Conservation (phyloP, 2,888 invertebrate species). For the Tenodera sinensis region DNA sequence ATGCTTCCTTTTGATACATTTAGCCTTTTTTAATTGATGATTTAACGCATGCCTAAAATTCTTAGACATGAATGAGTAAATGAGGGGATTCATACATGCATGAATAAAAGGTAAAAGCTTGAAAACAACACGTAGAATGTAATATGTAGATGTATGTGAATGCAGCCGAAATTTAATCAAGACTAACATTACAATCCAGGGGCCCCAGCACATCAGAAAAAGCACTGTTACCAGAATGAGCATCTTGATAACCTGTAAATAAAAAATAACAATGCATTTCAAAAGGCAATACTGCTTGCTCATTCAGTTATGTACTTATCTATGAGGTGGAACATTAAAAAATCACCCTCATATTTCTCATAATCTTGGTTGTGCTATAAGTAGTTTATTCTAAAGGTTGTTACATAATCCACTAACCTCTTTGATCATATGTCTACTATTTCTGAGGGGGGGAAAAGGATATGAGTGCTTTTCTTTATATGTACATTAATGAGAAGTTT, state of each 20-base stretch:
- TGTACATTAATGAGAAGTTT: no score
- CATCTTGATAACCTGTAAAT: constrained; percentile 51
- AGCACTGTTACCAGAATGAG: constrained; percentile 48
- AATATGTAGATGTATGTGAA: constrained; percentile 39
- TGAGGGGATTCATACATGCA: constrained; percentile 44
- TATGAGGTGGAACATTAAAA: no score
- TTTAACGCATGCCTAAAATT: constrained; percentile 26
- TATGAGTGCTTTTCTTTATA: no score
- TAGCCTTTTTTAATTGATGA: constrained; percentile 10
- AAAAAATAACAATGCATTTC: not conserved
- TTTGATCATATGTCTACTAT: no score
- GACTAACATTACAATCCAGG: constrained; percentile 46
- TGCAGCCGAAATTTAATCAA: constrained; percentile 41
- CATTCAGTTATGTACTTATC: no score
- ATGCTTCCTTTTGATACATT: not conserved
- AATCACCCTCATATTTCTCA: no score
- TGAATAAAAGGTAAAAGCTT: constrained; percentile 44
- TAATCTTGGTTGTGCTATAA: no score
- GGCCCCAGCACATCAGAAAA: constrained; percentile 52
- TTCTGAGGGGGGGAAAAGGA: no score
- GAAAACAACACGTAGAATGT: constrained; percentile 40
- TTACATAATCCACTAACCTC: no score
- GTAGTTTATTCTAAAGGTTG: no score
- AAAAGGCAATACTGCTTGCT: not conserved
- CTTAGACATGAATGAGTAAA: constrained; percentile 38